Base-by-base conservation (phyloP, 2,797 vertebrate species). In the Phalanger gymnotis region DNA sequence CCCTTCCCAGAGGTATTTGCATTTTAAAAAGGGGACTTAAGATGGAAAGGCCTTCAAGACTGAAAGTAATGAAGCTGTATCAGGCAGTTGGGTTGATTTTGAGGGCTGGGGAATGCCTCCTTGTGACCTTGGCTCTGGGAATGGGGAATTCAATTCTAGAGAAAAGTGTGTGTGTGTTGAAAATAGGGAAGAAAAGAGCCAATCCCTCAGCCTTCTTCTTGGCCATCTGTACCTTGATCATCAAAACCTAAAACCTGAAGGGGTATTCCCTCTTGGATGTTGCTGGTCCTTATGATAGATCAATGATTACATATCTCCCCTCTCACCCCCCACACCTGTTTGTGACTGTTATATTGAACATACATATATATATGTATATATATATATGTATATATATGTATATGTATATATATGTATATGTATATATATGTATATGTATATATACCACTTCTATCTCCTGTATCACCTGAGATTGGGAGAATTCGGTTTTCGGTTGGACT, bases 1-100 rank as follows among this genome's bases (percentile, higher is more conserved):
- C 73, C 73, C 73, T 87, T 87, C 73, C 73, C 73, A 87, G 73
- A 87, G 40, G 40, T 87, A 87, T 87, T 87, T 87, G 73, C 73
- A 87, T 87, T 87, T 87, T 87, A 47, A 87, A 55, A 87, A 87
- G 73, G 73, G 73, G 73, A 87, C 25, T 87, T 87, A 87, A 47
- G 73, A 87, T 87, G 73, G 73, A 25, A 87, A 87, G 73, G 40
- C 40, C 73, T 87, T 87, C 40, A 47, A 87, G 73, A 47, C 9
- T 10, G 40, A 87, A 87, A 87, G 73, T 27, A 87, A 87, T 87
- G 73, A 87, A 51, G 40, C 73, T 87, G 40, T 81, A 47, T 81
- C 66, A 81, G 73, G 40, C 73, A 87, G 3, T 87, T 87, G 73
- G 40, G 73, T 87, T 87, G 73, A 87, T 87, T 87, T 87, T 87